These are phyloP conservation scores for Drosophila punjabiensis DNA, from an alignment of 1,140 invertebrate species.

Conservation along the genomic window DNA sequence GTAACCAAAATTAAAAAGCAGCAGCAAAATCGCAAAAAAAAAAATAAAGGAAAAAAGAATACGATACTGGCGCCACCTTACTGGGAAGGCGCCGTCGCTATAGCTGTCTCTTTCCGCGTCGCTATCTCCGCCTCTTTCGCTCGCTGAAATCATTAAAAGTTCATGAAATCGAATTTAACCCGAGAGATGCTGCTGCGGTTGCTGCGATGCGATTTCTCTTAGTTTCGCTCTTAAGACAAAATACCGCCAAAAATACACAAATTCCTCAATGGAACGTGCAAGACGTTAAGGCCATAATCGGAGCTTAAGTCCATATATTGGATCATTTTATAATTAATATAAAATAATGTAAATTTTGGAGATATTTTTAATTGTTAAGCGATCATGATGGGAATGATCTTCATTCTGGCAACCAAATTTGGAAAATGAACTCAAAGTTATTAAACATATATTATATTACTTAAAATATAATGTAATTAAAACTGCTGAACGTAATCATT, in stretches of 20 bases:
- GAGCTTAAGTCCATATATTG: slow-evolving; percentile 53
- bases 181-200: neutral
- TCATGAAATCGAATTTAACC: slow-evolving; percentile 50
- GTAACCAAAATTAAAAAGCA: slow-evolving; percentile 75
- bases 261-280: slow-evolving; percentile 45
- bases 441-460: too few species aligned
- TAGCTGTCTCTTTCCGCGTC: slow-evolving; percentile 31
- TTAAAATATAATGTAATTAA: neutral
- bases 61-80: slow-evolving; percentile 81
- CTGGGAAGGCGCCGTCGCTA: slow-evolving; percentile 65
- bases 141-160: slow-evolving; percentile 51
- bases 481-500: neutral
- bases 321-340: slow-evolving; percentile 66
- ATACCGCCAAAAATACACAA: slow-evolving; percentile 4
- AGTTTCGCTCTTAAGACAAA: slow-evolving; percentile 38
- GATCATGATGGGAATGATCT: neutral
- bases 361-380: neutral
- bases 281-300: slow-evolving; percentile 47
- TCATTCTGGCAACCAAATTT: too few species aligned
- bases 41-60: slow-evolving; percentile 48
- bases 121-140: slow-evolving; percentile 36
- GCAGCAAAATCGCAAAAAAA: slow-evolving; percentile 33
- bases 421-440: neutral
- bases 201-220: slow-evolving; percentile 53
- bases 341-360: neutral